Evolutionary conservation across 2,113 vertebrate genomes (phyloP).

Genomic region (Halcyon malimbica): DNA sequence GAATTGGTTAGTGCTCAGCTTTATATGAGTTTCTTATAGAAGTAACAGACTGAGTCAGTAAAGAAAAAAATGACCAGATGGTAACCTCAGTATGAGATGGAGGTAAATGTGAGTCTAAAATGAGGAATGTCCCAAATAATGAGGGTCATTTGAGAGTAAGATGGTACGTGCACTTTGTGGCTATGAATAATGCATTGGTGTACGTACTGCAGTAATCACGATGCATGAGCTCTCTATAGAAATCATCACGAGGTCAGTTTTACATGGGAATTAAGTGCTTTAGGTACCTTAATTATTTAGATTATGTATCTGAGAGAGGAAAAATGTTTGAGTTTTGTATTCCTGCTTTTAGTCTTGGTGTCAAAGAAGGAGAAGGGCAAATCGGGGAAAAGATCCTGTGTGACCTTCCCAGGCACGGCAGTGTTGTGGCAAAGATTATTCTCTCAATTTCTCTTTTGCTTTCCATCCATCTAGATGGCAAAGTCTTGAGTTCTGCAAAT

Average conservation of each 20-base stretch:
- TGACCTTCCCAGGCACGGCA: background rate
- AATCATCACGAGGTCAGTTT: constrained; percentile 23
- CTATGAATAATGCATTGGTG: constrained; percentile 61
- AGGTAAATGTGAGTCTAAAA: constrained; percentile 66
- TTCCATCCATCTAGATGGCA: background rate
- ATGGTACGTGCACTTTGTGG: constrained; percentile 24
- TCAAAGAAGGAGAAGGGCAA: background rate
- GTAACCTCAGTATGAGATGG: constrained; percentile 7
- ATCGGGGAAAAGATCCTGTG: background rate
- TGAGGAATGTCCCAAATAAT: constrained; percentile 33
- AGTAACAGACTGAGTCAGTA: constrained; percentile 20
- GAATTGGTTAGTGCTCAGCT: constrained; percentile 2
- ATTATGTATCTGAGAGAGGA: constrained; percentile 16
- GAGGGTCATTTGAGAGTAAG: constrained; percentile 47
- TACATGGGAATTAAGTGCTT: constrained; percentile 15
- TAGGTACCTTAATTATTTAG: constrained; percentile 52
- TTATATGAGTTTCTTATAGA: constrained; percentile 43
- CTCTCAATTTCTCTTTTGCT: background rate
- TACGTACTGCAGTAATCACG: constrained; percentile 28
- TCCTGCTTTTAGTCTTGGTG: background rate
- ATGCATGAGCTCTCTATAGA: constrained; percentile 24
- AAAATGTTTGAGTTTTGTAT: constrained; percentile 9
- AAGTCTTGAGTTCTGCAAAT: background rate
- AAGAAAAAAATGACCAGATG: constrained; percentile 44
- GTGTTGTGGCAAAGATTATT: background rate